Evolutionary conservation across 2,888 invertebrate genomes (phyloP).

Genomic region (Hypomecis atomaria): DNA sequence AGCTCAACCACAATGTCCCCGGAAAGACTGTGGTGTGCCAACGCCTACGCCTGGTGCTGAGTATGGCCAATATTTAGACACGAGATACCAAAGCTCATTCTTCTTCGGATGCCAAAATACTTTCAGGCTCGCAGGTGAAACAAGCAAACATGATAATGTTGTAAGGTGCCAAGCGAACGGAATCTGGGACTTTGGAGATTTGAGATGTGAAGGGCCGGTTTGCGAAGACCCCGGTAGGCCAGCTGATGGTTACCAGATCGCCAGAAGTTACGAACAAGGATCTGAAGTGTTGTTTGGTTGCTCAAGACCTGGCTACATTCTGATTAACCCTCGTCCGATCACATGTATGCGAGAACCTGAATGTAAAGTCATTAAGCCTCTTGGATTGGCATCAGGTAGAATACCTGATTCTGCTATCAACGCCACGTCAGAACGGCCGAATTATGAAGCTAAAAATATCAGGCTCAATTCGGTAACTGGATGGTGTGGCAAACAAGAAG

Average conservation of each 20-base stretch:
- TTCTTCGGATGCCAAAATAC: constrained; percentile 98
- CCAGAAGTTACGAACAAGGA: constrained; percentile 94
- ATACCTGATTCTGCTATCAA: constrained; percentile 98
- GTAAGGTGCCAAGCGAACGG: constrained; percentile 96
- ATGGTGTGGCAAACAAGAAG: constrained; percentile 98
- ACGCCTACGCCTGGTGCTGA: constrained; percentile 96
- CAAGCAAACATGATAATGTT: constrained; percentile 95
- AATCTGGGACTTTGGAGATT: constrained; percentile 98
- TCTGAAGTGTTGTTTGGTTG: constrained; percentile 96
- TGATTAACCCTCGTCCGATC: constrained; percentile 95
- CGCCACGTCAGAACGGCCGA: constrained; percentile 96
- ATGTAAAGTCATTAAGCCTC: constrained; percentile 95
- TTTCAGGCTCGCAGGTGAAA: constrained; percentile 96
- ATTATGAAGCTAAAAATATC: constrained; percentile 95
- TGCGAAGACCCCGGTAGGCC: constrained; percentile 98
- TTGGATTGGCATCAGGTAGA: constrained; percentile 95
- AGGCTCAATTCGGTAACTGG: constrained; percentile 96
- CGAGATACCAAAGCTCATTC: constrained; percentile 96
- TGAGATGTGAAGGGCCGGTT: constrained; percentile 98
- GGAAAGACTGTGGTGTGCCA: constrained; percentile 96
- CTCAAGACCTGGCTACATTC: constrained; percentile 95
- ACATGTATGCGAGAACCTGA: constrained; percentile 96
- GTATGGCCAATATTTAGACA: constrained; percentile 94
- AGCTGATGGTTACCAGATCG: constrained; percentile 94
- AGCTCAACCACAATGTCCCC: constrained; percentile 92